These are phyloP conservation scores for Pristionchus mayeri DNA, from an alignment of 2,888 invertebrate genomes.

Conservation along the genomic window DNA sequence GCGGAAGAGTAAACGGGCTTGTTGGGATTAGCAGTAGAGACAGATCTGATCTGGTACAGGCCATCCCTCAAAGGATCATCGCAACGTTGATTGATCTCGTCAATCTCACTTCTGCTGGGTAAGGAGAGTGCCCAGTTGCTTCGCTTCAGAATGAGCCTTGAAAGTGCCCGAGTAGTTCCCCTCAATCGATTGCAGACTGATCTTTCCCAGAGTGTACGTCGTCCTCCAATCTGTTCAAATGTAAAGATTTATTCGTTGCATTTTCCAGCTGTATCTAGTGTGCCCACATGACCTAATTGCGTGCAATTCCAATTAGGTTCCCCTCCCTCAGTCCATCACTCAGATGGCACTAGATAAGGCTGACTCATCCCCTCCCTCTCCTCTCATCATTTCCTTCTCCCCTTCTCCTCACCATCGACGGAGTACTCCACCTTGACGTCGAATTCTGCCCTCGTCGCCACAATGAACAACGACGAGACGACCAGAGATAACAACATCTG, in stretches of 20 bases:
- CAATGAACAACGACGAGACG: slow-evolving; percentile 19
- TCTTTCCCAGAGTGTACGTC: not conserved
- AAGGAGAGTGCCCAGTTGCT: not conserved
- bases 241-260: too few relatives aligned
- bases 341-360: too few relatives aligned
- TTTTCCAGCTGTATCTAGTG: too few relatives aligned
- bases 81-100: not conserved
- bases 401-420: slow-evolving; percentile 39
- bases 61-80: not conserved
- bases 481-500: slow-evolving; percentile 21
- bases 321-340: too few relatives aligned
- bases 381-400: not conserved
- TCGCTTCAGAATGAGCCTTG: slow-evolving; percentile 40
- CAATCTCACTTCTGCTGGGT: slow-evolving; percentile 8
- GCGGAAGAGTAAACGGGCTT: slow-evolving; percentile 35
- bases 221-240: slow-evolving; percentile 33
- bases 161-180: slow-evolving; percentile 69
- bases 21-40: slow-evolving; percentile 22
- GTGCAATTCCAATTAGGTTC: too few relatives aligned
- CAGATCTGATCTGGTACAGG: slow-evolving; percentile 41
- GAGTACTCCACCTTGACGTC: slow-evolving; percentile 49
- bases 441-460: slow-evolving; percentile 18
- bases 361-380: not conserved
- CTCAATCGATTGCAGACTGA: slow-evolving; percentile 53
- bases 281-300: too few relatives aligned